Evolutionary conservation across 2,797 vertebrate genomes (phyloP), one percentile per base, ranked within the genome.

Genomic region (Xenops minutus): DNA sequence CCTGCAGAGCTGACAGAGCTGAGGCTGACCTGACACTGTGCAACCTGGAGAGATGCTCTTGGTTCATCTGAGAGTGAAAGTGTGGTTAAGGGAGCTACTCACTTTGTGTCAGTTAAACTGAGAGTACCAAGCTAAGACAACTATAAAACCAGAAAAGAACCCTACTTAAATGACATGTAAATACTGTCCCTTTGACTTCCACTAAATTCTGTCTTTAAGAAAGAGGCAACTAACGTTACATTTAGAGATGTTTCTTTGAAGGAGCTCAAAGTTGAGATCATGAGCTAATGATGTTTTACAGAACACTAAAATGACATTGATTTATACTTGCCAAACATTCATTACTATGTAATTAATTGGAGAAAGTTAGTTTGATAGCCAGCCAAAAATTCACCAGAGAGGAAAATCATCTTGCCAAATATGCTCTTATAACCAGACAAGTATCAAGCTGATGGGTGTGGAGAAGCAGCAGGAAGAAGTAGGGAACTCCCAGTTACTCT

Each of bases 321-420:
- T 43, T 82, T 83, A 92, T 72, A 32, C 16, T 68, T 85, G 56
- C 41, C 73, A 85, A 92, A 79, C 80, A 87, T 69, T 81, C 59
- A 84, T 76, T 88, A 56, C n/a, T 23, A 37, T 46, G 62, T 75
- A 88, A 96, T 95, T 95, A 88, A 88, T 22, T 90, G 39, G 48
- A 84, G 43, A 36, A 91, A 3, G 36, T 37, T 66, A 51, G 62
- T 62, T 88, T 75, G 66, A 90, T 16, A 80, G 58, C 52, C 66
- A 92, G 90, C 20, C 18, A 90, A 90, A 93, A 93, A 93, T 55
- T 78, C 73, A 84, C 77, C 85, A 95, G 89, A 84, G 85, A 93
- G 94, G 80, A 94, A 95, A 88, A 77, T 6, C 16, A 41, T 18
- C 46, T 95, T 94, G 95, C 94, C 93, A 97, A 93, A 94, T 87